phyloP scores from a whole-genome alignment of 2,888 invertebrate genomes.

The Hydroisotoma schaefferi region DNA sequence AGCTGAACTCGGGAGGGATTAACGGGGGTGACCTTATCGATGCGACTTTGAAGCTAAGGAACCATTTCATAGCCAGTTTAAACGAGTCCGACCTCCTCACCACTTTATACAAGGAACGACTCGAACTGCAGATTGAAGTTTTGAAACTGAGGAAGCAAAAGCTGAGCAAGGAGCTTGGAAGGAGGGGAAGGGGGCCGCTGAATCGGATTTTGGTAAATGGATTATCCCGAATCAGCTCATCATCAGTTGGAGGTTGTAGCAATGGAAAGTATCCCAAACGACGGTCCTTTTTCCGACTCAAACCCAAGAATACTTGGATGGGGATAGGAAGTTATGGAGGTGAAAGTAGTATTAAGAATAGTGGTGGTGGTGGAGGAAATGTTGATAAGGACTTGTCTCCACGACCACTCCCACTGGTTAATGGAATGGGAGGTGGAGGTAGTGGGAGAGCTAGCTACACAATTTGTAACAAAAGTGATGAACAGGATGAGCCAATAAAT shows the following conservation, averaged over 20 bases:
- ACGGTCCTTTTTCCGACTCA: slow-evolving; percentile 2
- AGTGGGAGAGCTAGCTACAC: too few species aligned
- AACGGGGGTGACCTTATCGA: slow-evolving; percentile 31
- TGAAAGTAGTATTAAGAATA: too few species aligned
- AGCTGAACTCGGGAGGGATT: background rate
- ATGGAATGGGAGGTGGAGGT: too few species aligned
- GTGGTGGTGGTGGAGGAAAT: too few species aligned
- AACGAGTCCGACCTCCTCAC: slow-evolving; percentile 35
- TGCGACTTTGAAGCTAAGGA: slow-evolving; percentile 28
- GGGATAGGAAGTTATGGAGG: background rate
- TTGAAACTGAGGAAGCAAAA: slow-evolving; percentile 45
- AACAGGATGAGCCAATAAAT: too few species aligned
- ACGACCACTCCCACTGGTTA: too few species aligned
- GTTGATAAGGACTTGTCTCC: too few species aligned
- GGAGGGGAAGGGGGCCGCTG: background rate
- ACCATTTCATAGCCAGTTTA: slow-evolving; percentile 31
- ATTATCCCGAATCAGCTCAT: background rate
- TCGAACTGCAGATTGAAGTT: slow-evolving; percentile 47
- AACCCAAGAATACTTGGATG: slow-evolving; percentile 12
- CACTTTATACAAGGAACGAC: slow-evolving; percentile 35
- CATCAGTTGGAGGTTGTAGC: too few species aligned
- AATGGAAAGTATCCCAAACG: background rate
- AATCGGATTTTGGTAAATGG: background rate
- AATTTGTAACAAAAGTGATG: too few species aligned
- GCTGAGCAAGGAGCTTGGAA: slow-evolving; percentile 34